Evolutionary conservation across 2,888 invertebrate genomes (phyloP).

Genomic region (Argyresthia albistria): DNA sequence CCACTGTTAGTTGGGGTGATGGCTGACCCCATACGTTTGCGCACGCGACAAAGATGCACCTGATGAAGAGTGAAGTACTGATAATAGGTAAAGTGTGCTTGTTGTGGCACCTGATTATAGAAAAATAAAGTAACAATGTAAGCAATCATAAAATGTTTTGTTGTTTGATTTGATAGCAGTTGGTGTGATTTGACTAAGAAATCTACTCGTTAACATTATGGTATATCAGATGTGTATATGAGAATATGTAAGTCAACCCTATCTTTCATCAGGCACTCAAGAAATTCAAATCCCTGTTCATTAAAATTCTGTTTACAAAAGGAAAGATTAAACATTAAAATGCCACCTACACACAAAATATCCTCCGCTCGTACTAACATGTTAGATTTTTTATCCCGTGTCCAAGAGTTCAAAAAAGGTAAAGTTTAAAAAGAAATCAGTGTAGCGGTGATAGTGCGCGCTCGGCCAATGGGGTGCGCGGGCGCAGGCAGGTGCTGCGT

Average conservation of each 20-base stretch:
- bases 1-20: slow-evolving; percentile 4
- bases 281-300: slow-evolving; percentile 36
- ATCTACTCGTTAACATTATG: background rate
- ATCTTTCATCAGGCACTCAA: slow-evolving; percentile 26
- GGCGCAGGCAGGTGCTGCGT: slow-evolving; percentile 61
- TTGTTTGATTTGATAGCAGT: background rate
- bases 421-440: slow-evolving; percentile 66
- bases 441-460: slow-evolving; percentile 65
- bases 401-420: slow-evolving; percentile 63
- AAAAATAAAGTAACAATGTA: too few relatives aligned
- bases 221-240: background rate
- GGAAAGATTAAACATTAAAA: slow-evolving; percentile 47
- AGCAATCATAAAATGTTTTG: background rate
- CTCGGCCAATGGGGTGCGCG: slow-evolving; percentile 62
- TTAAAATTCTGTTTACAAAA: slow-evolving; percentile 59
- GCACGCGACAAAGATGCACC: slow-evolving; percentile 30
- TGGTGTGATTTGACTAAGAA: background rate
- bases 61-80: slow-evolving; percentile 12
- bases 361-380: slow-evolving; percentile 64
- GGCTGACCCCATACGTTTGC: slow-evolving; percentile 16
- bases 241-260: slow-evolving; percentile 18
- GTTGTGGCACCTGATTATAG: background rate
- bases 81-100: background rate
- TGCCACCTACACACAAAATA: slow-evolving; percentile 67
- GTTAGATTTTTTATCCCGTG: slow-evolving; percentile 60